Evolutionary conservation across 2,113 vertebrate species (phyloP), one percentile per base, ranked within the genome.

Genomic region (Myrmecophaga tridactyla): DNA sequence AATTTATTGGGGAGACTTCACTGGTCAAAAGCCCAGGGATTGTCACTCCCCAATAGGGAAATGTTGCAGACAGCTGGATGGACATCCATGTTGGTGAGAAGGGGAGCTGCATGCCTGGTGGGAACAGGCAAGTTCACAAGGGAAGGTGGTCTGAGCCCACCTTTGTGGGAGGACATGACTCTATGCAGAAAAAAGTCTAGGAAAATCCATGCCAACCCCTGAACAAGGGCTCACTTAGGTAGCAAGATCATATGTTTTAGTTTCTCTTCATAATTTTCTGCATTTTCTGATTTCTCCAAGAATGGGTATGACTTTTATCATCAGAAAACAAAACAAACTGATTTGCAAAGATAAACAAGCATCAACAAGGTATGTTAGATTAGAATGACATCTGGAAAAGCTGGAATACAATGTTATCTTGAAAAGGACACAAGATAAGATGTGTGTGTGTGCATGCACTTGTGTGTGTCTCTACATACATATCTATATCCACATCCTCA

Each of bases 61-160:
- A 34, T 0, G 0, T 23, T 53, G 43, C 14, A 17, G 29, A 29
- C 15, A 27, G 46, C 25, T 3, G 12, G 29, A 1, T 25, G 1
- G 15, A 80, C 17, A 6, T 3, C 65, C 31, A 10, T 4, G 0
- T 12, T n/a, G 31, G 53, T 18, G 36, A 14, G 82, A 15, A 53
- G 39, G 53, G 23, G 84, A 12, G 48, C 14, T 1, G 0, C 20
- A 21, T 25, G 27, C 29, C 70, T 43, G 27, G 27, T n/a, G 31
- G 13, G 9, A n/a, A 48, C 21, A 12, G 21, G 18, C 8, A 34
- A 41, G 14, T 65, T 56, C 41, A 25, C 31, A 17, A 63, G 51
- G 58, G 56, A 75, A 11, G n/a, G 1, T 46, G 29, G 0, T 34
- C 34, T 13, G 21, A 92, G 78, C 34, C 31, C 39, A 63, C 34